Percentiles rank a stretch among this genome's conserved stretches.
Evolutionary conservation across 1,140 invertebrate genomes (phyloP).

Genomic region (Oedothorax gibbosus): DNA sequence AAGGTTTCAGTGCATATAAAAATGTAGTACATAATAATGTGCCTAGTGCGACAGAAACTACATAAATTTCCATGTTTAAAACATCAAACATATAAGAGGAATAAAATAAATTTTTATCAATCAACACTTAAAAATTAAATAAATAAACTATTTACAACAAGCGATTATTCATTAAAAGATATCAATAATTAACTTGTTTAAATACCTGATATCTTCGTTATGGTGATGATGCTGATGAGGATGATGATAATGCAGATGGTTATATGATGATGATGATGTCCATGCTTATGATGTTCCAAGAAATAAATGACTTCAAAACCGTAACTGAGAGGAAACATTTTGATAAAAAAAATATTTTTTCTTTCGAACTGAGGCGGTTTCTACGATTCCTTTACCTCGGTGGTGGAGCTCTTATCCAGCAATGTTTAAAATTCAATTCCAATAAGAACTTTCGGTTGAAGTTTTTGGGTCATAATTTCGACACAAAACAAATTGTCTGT

Average conservation of each 20-base stretch:
- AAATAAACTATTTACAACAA: no score
- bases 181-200: background rate
- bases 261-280: slow-evolving; percentile 11
- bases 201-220: slow-evolving; percentile 28
- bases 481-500: background rate
- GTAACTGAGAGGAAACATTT: slow-evolving; percentile 56
- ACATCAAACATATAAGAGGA: no score
- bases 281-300: slow-evolving; percentile 48
- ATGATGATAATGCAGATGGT: slow-evolving; percentile 32
- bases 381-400: slow-evolving; percentile 12
- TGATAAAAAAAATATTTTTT: slow-evolving; percentile 19
- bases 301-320: slow-evolving; percentile 57
- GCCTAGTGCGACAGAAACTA: no score
- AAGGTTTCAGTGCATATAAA: no score
- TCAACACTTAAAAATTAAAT: no score
- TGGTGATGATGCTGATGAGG: slow-evolving; percentile 1
- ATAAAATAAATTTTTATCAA: no score
- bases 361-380: background rate
- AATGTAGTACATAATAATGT: no score
- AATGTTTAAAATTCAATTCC: slow-evolving; percentile 26
- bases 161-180: background rate
- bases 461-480: slow-evolving; percentile 29
- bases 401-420: slow-evolving; percentile 35
- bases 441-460: background rate
- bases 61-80: no score